Conservation (phyloP, 2,888 invertebrate genomes). For the Icerya purchasi region DNA sequence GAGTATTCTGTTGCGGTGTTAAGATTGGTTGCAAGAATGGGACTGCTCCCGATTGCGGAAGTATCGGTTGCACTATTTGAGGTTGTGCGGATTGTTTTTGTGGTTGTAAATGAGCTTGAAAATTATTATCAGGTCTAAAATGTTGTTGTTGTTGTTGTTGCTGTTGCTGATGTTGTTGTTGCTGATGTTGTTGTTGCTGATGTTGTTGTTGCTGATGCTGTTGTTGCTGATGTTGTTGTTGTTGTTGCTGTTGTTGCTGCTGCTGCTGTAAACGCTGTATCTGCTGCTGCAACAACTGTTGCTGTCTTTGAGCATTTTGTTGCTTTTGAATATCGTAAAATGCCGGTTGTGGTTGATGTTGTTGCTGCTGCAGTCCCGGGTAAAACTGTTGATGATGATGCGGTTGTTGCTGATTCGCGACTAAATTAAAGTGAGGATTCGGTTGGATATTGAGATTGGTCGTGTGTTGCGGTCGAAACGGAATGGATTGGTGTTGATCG, state of each 20-base stretch:
- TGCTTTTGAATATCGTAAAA: slow-evolving; percentile 23
- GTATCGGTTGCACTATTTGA: slow-evolving; percentile 9
- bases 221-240: slow-evolving; percentile 14
- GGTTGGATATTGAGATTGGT: slow-evolving; percentile 20
- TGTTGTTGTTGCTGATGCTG: slow-evolving; percentile 16
- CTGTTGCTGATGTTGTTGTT: slow-evolving; percentile 18
- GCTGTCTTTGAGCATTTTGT: slow-evolving; percentile 12
- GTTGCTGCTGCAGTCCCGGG: slow-evolving; percentile 15
- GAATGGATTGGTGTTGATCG: slow-evolving; percentile 16
- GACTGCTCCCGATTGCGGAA: neutral
- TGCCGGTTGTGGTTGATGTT: slow-evolving; percentile 18
- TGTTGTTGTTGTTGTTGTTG: slow-evolving; percentile 18
- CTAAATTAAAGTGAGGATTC: slow-evolving; percentile 8
- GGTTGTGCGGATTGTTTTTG: slow-evolving; percentile 3
- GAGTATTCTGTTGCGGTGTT: slow-evolving; percentile 8
- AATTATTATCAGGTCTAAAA: slow-evolving; percentile 21
- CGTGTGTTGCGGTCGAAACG: slow-evolving; percentile 19
- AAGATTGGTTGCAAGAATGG: neutral
- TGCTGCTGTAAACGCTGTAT: slow-evolving; percentile 13
- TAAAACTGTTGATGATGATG: slow-evolving; percentile 13
- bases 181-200: slow-evolving; percentile 20
- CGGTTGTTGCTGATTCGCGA: slow-evolving; percentile 14
- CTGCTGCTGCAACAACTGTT: slow-evolving; percentile 16
- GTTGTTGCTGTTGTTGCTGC: slow-evolving; percentile 16
- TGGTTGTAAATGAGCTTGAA: slow-evolving; percentile 18